Conservation (phyloP, 1,140 invertebrate species). For the Lucilia sericata region DNA sequence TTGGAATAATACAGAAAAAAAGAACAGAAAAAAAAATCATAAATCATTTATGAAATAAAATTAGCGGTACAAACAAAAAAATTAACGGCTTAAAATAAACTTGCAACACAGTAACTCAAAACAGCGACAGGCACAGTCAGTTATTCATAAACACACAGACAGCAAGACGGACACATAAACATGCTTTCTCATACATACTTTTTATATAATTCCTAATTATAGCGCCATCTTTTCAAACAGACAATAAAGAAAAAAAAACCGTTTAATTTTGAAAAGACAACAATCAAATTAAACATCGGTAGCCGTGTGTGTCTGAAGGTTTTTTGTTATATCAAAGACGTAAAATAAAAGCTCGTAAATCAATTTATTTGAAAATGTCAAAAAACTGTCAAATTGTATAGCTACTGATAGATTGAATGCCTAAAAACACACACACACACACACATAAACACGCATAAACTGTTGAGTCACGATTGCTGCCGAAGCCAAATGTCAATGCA, state of each 20-base stretch:
- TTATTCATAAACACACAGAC: not conserved
- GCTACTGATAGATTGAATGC: slow-evolving; percentile 44
- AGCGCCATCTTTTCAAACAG: not conserved
- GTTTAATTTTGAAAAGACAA: not conserved
- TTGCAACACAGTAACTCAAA: not conserved
- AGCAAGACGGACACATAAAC: not conserved
- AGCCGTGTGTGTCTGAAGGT: not conserved
- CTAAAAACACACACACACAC: not conserved
- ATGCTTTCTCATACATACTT: not conserved
- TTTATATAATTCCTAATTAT: not conserved
- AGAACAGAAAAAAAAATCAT: not conserved
- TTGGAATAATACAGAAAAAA: not conserved
- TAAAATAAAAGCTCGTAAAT: slow-evolving; percentile 31
- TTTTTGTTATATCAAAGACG: not conserved
- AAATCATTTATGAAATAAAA: slow-evolving; percentile 8
- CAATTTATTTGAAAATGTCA: slow-evolving; percentile 43
- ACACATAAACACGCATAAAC: too few species aligned
- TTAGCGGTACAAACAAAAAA: not conserved
- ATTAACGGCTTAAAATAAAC: not conserved
- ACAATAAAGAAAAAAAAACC: not conserved
- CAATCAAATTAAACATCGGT: not conserved
- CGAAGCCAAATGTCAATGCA: too few species aligned
- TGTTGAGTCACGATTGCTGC: too few species aligned
- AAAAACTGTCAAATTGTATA: slow-evolving; percentile 41
- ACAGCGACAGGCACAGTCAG: too few species aligned